Evolutionary conservation across 2,113 vertebrate species (phyloP).

Genomic region (Podarcis muralis): DNA sequence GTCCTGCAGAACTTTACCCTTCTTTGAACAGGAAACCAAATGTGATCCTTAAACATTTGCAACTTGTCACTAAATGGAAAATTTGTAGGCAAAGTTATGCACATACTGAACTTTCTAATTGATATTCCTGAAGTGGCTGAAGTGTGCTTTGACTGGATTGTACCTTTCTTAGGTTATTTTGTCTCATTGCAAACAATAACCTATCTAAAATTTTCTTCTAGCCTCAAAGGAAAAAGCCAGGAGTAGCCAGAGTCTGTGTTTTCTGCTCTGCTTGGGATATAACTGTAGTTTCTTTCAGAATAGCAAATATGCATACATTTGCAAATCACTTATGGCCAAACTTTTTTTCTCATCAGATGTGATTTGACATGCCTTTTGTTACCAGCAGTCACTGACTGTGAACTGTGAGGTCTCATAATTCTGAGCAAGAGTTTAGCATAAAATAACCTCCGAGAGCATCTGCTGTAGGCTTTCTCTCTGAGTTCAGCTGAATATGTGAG

Average conservation of each 20-base stretch:
- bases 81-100: neutral
- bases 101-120: neutral
- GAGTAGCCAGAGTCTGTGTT: neutral
- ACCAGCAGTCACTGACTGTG: conserved; percentile 45
- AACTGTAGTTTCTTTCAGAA: conserved; percentile 32
- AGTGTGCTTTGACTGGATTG: neutral
- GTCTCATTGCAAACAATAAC: neutral
- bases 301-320: conserved; percentile 28
- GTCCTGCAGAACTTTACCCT: neutral
- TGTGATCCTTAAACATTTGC: neutral
- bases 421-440: conserved; percentile 45
- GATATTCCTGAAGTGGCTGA: neutral
- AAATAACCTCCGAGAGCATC: conserved; percentile 67
- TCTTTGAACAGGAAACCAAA: neutral
- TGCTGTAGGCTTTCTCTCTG: conserved; percentile 57
- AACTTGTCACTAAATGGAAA: neutral
- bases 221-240: neutral
- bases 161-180: neutral
- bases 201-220: neutral
- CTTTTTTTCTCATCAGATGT: neutral
- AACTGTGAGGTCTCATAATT: conserved; percentile 59
- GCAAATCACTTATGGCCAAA: conserved; percentile 38
- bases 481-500: conserved; percentile 64
- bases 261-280: neutral
- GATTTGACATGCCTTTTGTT: conserved; percentile 44